Conservation (phyloP, 2,113 vertebrate species). For the Myrmophylax atrothorax region DNA sequence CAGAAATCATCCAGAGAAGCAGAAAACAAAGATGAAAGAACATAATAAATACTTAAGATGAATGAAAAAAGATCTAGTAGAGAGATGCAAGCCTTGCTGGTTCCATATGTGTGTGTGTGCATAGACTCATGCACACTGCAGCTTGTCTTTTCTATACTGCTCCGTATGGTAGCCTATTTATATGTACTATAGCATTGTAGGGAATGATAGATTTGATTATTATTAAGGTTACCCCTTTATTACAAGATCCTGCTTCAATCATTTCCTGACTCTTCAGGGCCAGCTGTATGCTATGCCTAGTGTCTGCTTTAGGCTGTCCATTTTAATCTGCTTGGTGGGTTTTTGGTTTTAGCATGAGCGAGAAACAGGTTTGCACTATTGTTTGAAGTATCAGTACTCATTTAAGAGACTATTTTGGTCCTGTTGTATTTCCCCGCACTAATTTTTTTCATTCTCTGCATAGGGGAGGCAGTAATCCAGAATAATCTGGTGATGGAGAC, state of each 20-base stretch:
- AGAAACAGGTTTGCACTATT: background rate
- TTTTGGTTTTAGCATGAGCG: background rate
- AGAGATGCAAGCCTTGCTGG: background rate
- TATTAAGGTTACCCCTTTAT: background rate
- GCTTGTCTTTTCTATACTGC: background rate
- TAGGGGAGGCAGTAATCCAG: background rate
- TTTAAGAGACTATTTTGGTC: background rate
- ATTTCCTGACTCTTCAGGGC: background rate
- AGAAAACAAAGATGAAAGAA: background rate
- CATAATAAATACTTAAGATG: background rate
- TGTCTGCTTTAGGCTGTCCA: background rate
- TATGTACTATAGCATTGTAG: background rate
- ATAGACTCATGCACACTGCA: background rate
- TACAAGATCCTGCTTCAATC: background rate
- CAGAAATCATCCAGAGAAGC: background rate
- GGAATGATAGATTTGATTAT: background rate
- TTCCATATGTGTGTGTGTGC: fast-evolving
- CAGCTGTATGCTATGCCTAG: background rate
- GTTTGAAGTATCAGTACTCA: background rate
- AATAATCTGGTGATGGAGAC: background rate
- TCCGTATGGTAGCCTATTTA: background rate
- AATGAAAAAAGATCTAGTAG: background rate
- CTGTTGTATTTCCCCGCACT: background rate
- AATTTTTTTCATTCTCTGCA: background rate
- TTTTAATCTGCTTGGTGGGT: background rate